Conservation (phyloP, 2,113 vertebrate species). For the Embiotoca jacksoni region DNA sequence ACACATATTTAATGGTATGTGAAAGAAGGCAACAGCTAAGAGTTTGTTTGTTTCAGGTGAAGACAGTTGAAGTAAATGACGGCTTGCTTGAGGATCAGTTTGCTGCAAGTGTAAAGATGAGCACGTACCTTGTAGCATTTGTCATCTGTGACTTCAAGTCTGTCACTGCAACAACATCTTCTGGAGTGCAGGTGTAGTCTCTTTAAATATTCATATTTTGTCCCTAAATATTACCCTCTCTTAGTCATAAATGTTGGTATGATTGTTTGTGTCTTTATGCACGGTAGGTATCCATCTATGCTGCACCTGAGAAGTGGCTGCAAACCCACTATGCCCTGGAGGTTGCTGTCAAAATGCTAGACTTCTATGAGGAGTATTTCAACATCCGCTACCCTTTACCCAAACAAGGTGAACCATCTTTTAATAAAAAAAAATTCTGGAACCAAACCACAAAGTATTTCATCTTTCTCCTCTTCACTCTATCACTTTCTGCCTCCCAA, state of each 20-base stretch:
- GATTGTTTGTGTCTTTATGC: background rate
- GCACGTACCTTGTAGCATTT: slow-evolving; percentile 85
- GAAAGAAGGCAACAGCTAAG: background rate
- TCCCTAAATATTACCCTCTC: background rate
- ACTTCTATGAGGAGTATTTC: slow-evolving; percentile 87
- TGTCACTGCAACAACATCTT: slow-evolving; percentile 78
- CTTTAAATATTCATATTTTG: background rate
- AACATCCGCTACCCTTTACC: slow-evolving; percentile 86
- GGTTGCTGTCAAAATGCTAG: slow-evolving; percentile 84
- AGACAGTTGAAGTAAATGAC: slow-evolving; percentile 61
- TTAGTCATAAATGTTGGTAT: background rate
- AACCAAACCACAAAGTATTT: background rate
- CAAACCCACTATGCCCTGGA: slow-evolving; percentile 85
- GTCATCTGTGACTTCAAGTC: slow-evolving; percentile 85
- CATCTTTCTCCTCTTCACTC: background rate
- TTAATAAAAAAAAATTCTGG: background rate
- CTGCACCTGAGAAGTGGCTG: slow-evolving; percentile 80
- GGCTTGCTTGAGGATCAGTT: slow-evolving; percentile 83
- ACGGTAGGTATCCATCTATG: slow-evolving; percentile 83
- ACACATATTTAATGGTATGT: background rate
- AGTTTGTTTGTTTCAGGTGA: slow-evolving; percentile 68
- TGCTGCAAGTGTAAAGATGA: slow-evolving; percentile 84
- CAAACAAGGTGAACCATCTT: slow-evolving; percentile 79
- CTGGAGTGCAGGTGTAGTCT: slow-evolving; percentile 82
- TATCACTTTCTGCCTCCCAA: background rate